Evolutionary conservation across 2,888 invertebrate species (phyloP).

Genomic region (Tetragonula carbonaria): DNA sequence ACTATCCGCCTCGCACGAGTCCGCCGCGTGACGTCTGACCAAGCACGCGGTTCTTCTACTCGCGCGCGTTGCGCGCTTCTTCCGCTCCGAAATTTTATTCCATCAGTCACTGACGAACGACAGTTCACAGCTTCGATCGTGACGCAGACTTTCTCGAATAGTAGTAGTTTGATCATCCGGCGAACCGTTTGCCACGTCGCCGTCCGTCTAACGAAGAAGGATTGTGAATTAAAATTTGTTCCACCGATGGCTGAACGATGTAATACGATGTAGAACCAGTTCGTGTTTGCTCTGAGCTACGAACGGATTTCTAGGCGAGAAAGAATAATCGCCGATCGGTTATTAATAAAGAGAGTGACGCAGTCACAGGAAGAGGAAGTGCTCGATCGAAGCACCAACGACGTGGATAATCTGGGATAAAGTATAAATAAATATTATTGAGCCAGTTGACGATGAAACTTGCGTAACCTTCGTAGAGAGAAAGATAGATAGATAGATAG

Average conservation of each 20-base stretch:
- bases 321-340: constrained; percentile 22
- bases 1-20: constrained; percentile 3
- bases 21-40: constrained; percentile 65
- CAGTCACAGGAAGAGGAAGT: background rate
- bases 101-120: background rate
- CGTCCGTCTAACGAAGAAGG: background rate
- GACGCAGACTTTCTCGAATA: background rate
- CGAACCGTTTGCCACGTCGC: background rate
- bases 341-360: constrained; percentile 27
- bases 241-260: background rate
- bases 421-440: constrained; percentile 35
- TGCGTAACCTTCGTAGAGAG: background rate
- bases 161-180: background rate
- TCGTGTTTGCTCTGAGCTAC: too few relatives aligned
- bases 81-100: constrained; percentile 14
- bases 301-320: background rate
- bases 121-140: constrained; percentile 4
- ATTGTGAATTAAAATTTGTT: background rate
- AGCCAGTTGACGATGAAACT: background rate
- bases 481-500: too few relatives aligned
- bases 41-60: constrained; percentile 71
- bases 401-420: constrained; percentile 33
- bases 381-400: constrained; percentile 23
- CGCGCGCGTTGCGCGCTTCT: constrained; percentile 37
- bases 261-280: background rate